phyloP scores from a whole-genome alignment of 2,797 vertebrate species.

The Pampus argenteus region DNA sequence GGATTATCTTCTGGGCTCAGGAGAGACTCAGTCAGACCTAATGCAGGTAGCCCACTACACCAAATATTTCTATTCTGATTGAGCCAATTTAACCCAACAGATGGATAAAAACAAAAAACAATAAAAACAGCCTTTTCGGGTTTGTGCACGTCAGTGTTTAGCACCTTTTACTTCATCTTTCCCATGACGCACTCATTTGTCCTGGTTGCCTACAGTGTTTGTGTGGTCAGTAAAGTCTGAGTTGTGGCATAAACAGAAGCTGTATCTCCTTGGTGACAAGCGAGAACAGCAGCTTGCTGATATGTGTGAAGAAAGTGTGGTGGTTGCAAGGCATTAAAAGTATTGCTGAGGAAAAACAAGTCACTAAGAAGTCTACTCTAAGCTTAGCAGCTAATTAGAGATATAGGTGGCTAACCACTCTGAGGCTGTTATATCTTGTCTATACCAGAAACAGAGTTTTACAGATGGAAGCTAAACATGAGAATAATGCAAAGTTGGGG shows the following conservation, averaged over 20 bases:
- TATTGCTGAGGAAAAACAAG: constrained; percentile 4
- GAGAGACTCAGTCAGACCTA: constrained; percentile 24
- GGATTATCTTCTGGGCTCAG: constrained; percentile 37
- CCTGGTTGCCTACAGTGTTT: constrained; percentile 9
- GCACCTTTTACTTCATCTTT: constrained; percentile 42
- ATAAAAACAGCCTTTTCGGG: too few relatives aligned
- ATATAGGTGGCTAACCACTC: background rate
- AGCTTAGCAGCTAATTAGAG: background rate
- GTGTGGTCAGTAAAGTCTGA: constrained; percentile 18
- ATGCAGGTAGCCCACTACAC: constrained; percentile 22
- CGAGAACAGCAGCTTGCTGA: constrained; percentile 13
- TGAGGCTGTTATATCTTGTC: background rate
- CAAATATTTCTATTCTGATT: constrained; percentile 52
- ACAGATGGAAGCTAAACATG: background rate
- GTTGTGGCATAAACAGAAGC: background rate
- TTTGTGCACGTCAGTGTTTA: constrained; percentile 28
- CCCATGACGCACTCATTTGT: constrained; percentile 4
- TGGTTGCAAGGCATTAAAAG: constrained; percentile 18
- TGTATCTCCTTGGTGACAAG: constrained; percentile 21
- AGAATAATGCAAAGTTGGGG: too few relatives aligned
- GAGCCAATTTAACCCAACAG: constrained; percentile 61
- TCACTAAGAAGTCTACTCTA: constrained; percentile 9
- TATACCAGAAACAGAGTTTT: background rate
- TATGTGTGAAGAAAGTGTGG: constrained; percentile 4
- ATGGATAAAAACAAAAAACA: too few relatives aligned